These are phyloP conservation scores for Enteromius fasciolatus DNA, from an alignment of 2,797 vertebrate species.

Conservation along the genomic window DNA sequence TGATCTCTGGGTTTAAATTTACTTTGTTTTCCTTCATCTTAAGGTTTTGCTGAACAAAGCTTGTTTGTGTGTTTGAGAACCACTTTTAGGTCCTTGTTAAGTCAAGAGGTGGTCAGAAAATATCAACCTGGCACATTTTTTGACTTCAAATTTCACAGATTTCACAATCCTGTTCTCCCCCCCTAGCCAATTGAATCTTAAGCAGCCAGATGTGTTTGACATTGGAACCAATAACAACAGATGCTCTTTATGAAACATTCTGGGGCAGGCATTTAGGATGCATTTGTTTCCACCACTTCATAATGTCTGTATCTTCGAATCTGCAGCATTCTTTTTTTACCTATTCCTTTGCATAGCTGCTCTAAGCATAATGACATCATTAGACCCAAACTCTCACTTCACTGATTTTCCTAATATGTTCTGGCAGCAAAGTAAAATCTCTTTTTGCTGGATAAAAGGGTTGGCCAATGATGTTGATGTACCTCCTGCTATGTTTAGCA, in stretches of 20 bases:
- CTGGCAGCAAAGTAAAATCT: constrained; percentile 8
- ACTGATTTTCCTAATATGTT: constrained; percentile 27
- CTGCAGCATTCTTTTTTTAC: neutral
- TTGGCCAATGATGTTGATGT: constrained; percentile 2
- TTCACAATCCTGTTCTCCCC: neutral
- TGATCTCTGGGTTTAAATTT: neutral
- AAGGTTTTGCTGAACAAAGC: neutral
- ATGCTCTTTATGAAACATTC: constrained; percentile 1
- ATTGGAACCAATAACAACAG: constrained; percentile 24
- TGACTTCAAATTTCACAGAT: neutral
- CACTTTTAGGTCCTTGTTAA: constrained; percentile 3
- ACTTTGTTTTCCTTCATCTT: neutral
- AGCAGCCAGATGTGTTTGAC: constrained; percentile 20
- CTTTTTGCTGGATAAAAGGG: constrained; percentile 2
- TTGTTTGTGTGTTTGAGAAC: constrained; percentile 10
- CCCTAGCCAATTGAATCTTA: neutral
- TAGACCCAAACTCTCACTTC: constrained; percentile 23
- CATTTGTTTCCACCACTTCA: neutral
- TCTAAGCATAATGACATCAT: constrained; percentile 37
- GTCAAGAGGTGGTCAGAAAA: constrained; percentile 2
- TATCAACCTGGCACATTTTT: neutral
- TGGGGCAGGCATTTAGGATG: neutral
- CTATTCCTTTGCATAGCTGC: constrained; percentile 3
- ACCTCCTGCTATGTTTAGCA: constrained; percentile 10
- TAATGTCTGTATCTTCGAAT: neutral